A percentile compares a stretch with the other conserved stretches of the same genome.
Conservation (phyloP, 2,797 vertebrate species). For the Falco naumanni region DNA sequence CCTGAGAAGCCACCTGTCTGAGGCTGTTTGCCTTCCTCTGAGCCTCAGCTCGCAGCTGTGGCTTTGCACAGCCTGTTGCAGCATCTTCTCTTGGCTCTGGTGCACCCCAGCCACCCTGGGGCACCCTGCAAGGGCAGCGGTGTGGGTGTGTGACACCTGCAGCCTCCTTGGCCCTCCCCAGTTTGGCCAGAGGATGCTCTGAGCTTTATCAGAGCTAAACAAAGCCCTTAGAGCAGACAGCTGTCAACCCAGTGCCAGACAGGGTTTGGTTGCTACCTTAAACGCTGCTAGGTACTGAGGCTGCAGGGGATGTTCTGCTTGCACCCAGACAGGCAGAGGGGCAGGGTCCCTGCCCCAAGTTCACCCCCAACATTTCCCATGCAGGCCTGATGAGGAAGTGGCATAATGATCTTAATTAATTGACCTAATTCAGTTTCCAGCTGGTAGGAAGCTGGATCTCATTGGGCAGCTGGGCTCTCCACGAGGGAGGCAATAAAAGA, state of each 20-base stretch:
- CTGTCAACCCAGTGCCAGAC: background rate
- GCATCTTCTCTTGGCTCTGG: background rate
- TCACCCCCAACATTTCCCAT: background rate
- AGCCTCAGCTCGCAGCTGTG: background rate
- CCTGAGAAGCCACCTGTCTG: too few relatives aligned
- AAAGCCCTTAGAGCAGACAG: background rate
- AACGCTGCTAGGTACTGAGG: background rate
- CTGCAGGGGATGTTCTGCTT: accelerated
- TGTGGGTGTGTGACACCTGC: background rate
- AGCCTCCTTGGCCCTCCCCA: background rate
- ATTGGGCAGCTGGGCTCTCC: background rate
- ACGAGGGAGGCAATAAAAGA: background rate
- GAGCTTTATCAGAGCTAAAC: background rate
- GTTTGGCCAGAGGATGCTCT: background rate
- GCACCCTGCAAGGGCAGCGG: too few relatives aligned
- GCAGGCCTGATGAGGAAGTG: background rate
- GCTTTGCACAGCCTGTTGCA: background rate
- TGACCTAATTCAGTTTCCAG: conserved; percentile 28
- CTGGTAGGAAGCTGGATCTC: conserved; percentile 6
- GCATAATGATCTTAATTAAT: conserved; percentile 39
- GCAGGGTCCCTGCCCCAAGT: accelerated
- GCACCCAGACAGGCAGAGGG: accelerated
- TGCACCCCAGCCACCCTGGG: background rate
- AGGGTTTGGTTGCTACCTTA: background rate
- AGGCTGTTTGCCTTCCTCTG: background rate